A percentile compares a stretch with the other conserved stretches of the same genome.
phyloP scores from a whole-genome alignment of 2,797 vertebrate species.

The Echeneis naucrates region DNA sequence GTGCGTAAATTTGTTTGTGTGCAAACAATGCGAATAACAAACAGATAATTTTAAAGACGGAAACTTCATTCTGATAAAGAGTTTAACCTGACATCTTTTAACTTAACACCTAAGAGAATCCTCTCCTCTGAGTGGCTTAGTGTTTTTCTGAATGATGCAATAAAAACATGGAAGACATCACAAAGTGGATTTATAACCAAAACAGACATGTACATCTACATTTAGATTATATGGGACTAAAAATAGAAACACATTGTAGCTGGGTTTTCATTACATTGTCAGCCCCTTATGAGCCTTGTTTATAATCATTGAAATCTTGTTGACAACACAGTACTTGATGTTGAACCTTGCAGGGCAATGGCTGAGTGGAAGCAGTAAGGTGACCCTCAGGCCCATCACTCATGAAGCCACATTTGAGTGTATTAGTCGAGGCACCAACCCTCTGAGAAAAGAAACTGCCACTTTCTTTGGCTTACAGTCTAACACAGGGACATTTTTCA shows the following conservation, averaged over 20 bases:
- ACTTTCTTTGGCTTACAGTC: slow-evolving; percentile 73
- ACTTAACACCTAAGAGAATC: too few relatives aligned
- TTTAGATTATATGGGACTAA: too few relatives aligned
- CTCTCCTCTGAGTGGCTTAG: too few relatives aligned
- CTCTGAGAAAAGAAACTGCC: slow-evolving; percentile 80
- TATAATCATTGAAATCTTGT: slow-evolving; percentile 18
- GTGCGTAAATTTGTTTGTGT: too few relatives aligned
- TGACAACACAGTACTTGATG: slow-evolving; percentile 28
- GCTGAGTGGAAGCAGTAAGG: slow-evolving; percentile 51
- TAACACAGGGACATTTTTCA: slow-evolving; percentile 80
- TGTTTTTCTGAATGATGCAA: too few relatives aligned
- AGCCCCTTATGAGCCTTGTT: slow-evolving; percentile 6
- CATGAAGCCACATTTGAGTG: slow-evolving; percentile 74
- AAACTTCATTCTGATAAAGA: too few relatives aligned
- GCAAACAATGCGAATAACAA: too few relatives aligned
- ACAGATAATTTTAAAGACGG: too few relatives aligned
- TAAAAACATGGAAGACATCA: too few relatives aligned
- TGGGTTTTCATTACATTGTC: slow-evolving; percentile 12
- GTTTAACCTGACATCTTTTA: too few relatives aligned
- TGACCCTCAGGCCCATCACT: slow-evolving; percentile 62
- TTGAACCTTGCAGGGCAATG: slow-evolving; percentile 32
- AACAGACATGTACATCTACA: too few relatives aligned
- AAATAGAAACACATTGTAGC: background rate
- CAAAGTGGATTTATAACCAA: too few relatives aligned
- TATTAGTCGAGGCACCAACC: slow-evolving; percentile 79